Conservation (phyloP, 2,888 invertebrate species). For the Drosophila formosana region DNA sequence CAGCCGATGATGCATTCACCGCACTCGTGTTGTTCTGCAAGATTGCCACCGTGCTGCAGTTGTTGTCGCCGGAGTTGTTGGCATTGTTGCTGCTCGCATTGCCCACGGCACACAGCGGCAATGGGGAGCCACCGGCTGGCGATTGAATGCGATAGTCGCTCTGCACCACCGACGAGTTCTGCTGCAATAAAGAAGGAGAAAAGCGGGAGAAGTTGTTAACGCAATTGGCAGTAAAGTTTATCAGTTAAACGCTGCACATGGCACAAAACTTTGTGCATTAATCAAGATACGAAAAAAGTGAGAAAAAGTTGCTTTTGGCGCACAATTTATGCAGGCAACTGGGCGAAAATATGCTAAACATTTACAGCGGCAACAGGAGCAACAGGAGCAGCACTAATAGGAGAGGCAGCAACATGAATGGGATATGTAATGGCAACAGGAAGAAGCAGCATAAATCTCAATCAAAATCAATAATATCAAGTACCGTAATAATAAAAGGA, state of each 20-base stretch:
- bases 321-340: conserved; percentile 31
- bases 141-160: conserved; percentile 89
- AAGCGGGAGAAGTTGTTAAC: conserved; percentile 24
- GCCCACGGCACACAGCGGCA: conserved; percentile 87
- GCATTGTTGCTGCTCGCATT: conserved; percentile 80
- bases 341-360: conserved; percentile 67
- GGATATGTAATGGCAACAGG: conserved; percentile 44
- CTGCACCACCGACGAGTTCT: conserved; percentile 93
- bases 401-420: conserved; percentile 13
- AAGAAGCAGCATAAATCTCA: conserved; percentile 74
- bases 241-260: conserved; percentile 51
- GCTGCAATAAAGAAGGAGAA: conserved; percentile 83
- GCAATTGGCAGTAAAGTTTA: conserved; percentile 42
- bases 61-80: conserved; percentile 78
- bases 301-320: conserved; percentile 2
- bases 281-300: conserved; percentile 52
- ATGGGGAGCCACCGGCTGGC: conserved; percentile 88
- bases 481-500: conserved; percentile 77
- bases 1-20: conserved; percentile 69
- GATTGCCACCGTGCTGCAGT: conserved; percentile 85
- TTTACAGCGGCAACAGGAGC: conserved; percentile 33
- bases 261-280: conserved; percentile 65
- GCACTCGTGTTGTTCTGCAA: conserved; percentile 85
- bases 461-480: conserved; percentile 82
- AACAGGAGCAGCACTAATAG: conserved; percentile 23